Base-by-base conservation (phyloP, 2,888 invertebrate species). In the Volucella inflata region DNA sequence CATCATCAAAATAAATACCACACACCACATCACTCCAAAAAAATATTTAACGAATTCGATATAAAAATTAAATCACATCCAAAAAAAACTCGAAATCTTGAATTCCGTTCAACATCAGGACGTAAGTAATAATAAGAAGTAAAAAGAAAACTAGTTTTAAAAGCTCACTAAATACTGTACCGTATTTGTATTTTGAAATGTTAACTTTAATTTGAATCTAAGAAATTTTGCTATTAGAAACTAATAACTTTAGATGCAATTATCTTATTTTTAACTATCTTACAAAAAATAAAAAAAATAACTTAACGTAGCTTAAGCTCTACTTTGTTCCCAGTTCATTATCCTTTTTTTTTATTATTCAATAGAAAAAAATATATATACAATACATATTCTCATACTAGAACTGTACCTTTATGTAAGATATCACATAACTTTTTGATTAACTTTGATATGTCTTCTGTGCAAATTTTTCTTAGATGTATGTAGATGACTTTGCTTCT, bases 91-190 rank as follows among this genome's bases (percentile, higher is more conserved):
- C 80, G 75, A 80, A 77, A 83, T 64, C 44, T 50, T 71, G 59
- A 70, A 81, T 76, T 59, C 71, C 67, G 72, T 77, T 67, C 74
- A 82, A 82, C 80, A 84, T 81, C 88, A 89, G 89, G 89, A 89
- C 88, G 89, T 89, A 89, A 89, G 89, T 89, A 89, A 87, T 87
- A 68, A 76, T 75, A 65, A 87, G 70, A 80, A 80, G 55, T 68
- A 50, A 53, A n/a, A 80, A 57, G 59, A 64, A n/a, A 53, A 55
- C 8, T 36, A 36, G 21, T 77, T 75, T 64, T 75, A 64, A 79
- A 83, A 74, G 42, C 74, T 83, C 74, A 78, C 57, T 83, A 72
- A 74, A 57, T 42, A 75, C 59, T 62, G 30, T 62, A 68, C 46
- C 75, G 80, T 83, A 83, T 75, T 84, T 80, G 74, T 76, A 79